Evolutionary conservation across 30 jellyfish, hydroid and myxozoan species (phyloP), one percentile per base, ranked within the genome.

Genomic region (Clytia hemisphaerica): DNA sequence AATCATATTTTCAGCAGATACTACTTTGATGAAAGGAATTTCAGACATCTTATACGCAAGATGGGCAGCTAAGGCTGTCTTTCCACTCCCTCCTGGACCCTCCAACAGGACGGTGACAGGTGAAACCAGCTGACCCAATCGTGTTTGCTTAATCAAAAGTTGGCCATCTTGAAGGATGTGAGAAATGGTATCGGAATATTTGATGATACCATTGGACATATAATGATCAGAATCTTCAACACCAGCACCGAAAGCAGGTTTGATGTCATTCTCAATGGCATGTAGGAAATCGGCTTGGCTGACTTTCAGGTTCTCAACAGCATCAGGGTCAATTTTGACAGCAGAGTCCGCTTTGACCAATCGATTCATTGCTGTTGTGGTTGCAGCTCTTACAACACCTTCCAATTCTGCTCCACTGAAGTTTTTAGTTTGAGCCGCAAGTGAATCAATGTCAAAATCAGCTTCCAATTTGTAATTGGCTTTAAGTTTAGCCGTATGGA

Each of bases 351-450:
- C 88, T 80, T 89, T 22, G 32, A 84, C 95, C 37, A 80, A 66
- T 51, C 68, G 70, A 72, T 83, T 83, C 96, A 92, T 83, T 4
- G 99, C 95, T 24, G 92, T 83, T 5, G 99, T 77, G 22, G 95
- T 75, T 15, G 99, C 99, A 4, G 99, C 99, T 49, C 96, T 80
- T 19, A 92, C 99, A 31, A 92, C 67, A 10, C 99, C 99, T 45
- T 84, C 99, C 1, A 92, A 62, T 72, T 92, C 99, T 6, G 99
- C 99, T 35, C 99, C 99, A 69, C 99, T 92, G 80, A 67, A 92
- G 72, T 92, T 92, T 78, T 92, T 92, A 16, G 95, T 92, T 72
- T 67, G 81, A 33, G 64, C 53, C 2, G 99, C 92, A 6, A 92
- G 77, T 3, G 29, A 75, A 0, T 75, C 61, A 37, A 92, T 69